phyloP scores from a whole-genome alignment of 2,797 vertebrate species.

The Chaetodon trifasciatus region DNA sequence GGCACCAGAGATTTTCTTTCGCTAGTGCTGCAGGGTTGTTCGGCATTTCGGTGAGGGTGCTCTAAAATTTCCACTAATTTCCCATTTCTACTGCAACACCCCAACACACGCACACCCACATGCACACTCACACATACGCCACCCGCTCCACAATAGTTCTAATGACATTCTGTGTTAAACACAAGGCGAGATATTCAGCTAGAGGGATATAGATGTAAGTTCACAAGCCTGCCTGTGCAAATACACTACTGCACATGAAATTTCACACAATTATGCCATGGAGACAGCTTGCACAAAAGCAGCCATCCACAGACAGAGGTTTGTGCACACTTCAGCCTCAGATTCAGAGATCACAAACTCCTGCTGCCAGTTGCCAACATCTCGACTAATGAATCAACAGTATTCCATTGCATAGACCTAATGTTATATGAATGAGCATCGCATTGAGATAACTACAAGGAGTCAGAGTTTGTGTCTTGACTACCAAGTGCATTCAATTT shows the following conservation, averaged over 20 bases:
- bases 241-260: background rate
- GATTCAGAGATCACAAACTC: background rate
- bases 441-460: background rate
- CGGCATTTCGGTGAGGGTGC: background rate
- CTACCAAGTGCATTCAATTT: background rate
- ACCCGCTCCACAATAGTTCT: background rate
- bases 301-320: background rate
- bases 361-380: background rate
- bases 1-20: background rate
- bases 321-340: background rate
- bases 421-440: background rate
- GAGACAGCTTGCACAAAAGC: background rate
- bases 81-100: background rate
- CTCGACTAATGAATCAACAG: background rate
- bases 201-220: background rate
- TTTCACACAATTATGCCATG: background rate
- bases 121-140: background rate
- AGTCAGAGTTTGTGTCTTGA: background rate
- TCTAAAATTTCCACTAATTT: background rate
- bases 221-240: background rate
- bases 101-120: background rate
- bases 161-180: background rate
- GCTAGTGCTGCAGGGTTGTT: background rate
- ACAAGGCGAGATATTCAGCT: background rate
- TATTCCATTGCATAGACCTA: background rate